Base-by-base conservation (phyloP, 2,888 invertebrate species). In the Platycnemis pennipes region DNA sequence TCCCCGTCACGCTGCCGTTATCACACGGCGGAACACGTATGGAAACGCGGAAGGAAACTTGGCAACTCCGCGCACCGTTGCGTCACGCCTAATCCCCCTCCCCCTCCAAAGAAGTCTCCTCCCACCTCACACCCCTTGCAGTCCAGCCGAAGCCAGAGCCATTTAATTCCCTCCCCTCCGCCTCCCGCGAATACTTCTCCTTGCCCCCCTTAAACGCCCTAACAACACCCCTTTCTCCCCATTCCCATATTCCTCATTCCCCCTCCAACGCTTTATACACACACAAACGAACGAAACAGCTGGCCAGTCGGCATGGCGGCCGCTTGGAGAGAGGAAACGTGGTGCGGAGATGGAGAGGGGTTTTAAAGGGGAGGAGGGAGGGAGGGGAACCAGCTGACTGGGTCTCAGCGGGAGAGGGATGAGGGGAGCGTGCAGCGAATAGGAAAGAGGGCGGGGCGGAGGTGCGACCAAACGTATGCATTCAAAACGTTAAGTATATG, bases 1-100 rank as follows among this genome's bases (percentile, higher is more conserved):
- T 69, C n/a, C n/a, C n/a, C 69, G 69, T 69, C 69, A 69, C 69
- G 69, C 69, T 11, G 69, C 69, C 69, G 69, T 69, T 69, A 69
- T 69, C 69, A 69, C 31, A 69, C 31, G 69, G 69, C 69, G 69
- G 31, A 69, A 69, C 56, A 5, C 69, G 4, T 31, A 2, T 3
- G 69, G 69, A 31, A 69, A 69, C 69, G 69, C n/a, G n/a, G n/a
- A n/a, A n/a, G 11, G 69, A 56, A 22, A 69, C 69, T 26, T 31
- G 69, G 69, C 69, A 69, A 69, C 69, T n/a, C 11, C 69, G 69
- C 69, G 5, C 26, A 7, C 16, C 31, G 69, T 69, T 69, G 69
- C n/a, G 69, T 69, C 69, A 69, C 69, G 69, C 69, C 69, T 31
- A n/a, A n/a, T n/a, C 69, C 69, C 69, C 69, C 69, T 69, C 31